Evolutionary conservation across 37 sponge, comb jelly and placozoan genomes (phyloP), one percentile per base, ranked within the genome.

Genomic region (Chondrosia reniformis): DNA sequence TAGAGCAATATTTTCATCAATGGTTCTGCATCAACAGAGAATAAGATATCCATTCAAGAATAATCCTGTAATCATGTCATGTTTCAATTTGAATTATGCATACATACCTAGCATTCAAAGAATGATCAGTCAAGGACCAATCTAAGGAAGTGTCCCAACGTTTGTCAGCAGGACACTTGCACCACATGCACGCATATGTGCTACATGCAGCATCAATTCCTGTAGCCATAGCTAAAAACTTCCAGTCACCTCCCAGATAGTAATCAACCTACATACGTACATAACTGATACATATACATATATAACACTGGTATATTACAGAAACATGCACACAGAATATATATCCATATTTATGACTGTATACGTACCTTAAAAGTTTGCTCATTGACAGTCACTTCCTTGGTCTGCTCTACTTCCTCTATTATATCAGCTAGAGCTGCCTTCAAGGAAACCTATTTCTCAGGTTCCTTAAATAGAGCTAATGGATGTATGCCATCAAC

Each of bases 381-480:
- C 13, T 44, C 78, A 46, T 61, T 22, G 30, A 84, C 52, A 3
- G 5, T 2, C 45, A 84, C 37, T 9, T 17, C 58, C 1, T 64
- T 32, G 4, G 73, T 57, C 15, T 44, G 28, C 54, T 38, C 59
- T 1, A 81, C 73, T 46, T 81, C 81, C 36, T 81, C 34, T 6
- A 49, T 49, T 0, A 69, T 71, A 54, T 81, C 72, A 24, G 28
- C 57, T 6, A 69, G 57, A 25, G 81, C 13, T 19, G 30, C 36
- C 4, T 31, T 28, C 59, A 84, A 12, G 19, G 77, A 10, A 0
- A 67, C 72, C 34, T 84, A 84, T 0, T 28, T 25, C 40, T 84
- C 84, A 2, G 76, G 77, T 59, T 77, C 78, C 42, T 46, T 77
- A 40, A 84, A 77, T 10, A 84, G 66, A n/a, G 84, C 84, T 15